Conservation (phyloP, 2,113 vertebrate genomes). For the Otolemur garnettii region DNA sequence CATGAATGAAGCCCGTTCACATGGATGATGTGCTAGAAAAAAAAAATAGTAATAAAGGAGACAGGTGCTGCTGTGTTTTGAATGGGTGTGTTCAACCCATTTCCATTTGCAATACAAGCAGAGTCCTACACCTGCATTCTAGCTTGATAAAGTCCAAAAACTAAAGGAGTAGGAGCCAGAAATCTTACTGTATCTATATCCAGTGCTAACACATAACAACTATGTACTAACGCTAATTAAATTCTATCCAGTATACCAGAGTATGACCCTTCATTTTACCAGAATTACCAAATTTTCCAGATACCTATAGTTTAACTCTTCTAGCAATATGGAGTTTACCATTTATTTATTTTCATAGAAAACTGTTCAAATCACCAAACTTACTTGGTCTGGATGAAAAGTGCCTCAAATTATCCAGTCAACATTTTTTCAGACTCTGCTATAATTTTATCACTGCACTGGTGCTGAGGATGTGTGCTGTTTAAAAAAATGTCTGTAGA, state of each 20-base stretch:
- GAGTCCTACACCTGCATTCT: not conserved
- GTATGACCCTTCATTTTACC: not conserved
- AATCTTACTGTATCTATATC: not conserved
- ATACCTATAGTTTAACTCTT: not conserved
- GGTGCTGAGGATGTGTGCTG: not conserved
- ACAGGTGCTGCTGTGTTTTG: not conserved
- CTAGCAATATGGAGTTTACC: not conserved
- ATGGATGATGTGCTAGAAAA: not conserved
- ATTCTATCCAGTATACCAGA: not conserved
- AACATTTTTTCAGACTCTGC: not conserved
- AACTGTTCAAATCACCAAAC: conserved; percentile 22
- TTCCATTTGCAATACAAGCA: not conserved
- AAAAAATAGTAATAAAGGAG: not conserved
- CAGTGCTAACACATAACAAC: not conserved
- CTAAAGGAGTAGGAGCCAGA: not conserved
- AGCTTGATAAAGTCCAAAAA: not conserved
- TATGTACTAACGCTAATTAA: not conserved
- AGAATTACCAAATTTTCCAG: not conserved
- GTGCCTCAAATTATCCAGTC: not conserved
- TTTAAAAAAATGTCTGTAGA: not conserved
- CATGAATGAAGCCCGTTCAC: not conserved
- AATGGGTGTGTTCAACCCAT: not conserved
- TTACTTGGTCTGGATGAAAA: not conserved
- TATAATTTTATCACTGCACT: not conserved
- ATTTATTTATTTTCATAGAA: not conserved